Conservation (phyloP, 2,797 vertebrate species). For the Sternarchorhynchus goeldii region DNA sequence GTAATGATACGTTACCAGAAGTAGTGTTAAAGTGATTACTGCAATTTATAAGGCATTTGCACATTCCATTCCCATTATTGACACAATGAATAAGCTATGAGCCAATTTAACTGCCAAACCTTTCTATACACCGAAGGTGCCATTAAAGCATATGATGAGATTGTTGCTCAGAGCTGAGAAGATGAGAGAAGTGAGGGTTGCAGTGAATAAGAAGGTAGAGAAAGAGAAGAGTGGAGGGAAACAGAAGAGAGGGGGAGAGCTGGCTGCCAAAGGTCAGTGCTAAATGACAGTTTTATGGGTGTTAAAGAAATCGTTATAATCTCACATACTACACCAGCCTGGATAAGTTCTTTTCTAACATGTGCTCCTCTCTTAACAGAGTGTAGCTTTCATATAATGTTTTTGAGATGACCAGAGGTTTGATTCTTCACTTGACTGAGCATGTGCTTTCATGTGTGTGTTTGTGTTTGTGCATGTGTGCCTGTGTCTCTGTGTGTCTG, state of each 20-base stretch:
- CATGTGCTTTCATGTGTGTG: neutral
- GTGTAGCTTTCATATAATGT: slow-evolving; percentile 18
- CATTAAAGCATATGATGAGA: slow-evolving; percentile 44
- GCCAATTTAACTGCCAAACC: slow-evolving; percentile 41
- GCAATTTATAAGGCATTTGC: slow-evolving; percentile 68
- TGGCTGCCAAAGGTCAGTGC: slow-evolving; percentile 13
- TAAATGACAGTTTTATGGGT: slow-evolving; percentile 44
- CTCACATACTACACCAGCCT: slow-evolving; percentile 19
- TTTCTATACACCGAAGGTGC: slow-evolving; percentile 23
- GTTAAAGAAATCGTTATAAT: slow-evolving; percentile 31
- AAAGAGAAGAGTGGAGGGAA: slow-evolving; percentile 2
- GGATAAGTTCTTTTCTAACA: slow-evolving; percentile 31
- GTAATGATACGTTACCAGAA: slow-evolving; percentile 71
- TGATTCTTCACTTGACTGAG: slow-evolving; percentile 2
- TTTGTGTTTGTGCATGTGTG: neutral
- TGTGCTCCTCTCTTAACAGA: slow-evolving; percentile 12
- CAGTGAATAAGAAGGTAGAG: neutral
- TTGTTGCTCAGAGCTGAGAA: slow-evolving; percentile 29
- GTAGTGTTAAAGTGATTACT: slow-evolving; percentile 72
- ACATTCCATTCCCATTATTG: slow-evolving; percentile 61
- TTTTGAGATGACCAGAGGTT: slow-evolving; percentile 26
- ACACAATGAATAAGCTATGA: slow-evolving; percentile 61
- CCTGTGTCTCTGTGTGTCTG: neutral
- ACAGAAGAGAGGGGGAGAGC: slow-evolving; percentile 5
- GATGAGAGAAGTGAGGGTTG: neutral